Conservation (phyloP, 1,140 invertebrate genomes). For the Trichoplusia ni region DNA sequence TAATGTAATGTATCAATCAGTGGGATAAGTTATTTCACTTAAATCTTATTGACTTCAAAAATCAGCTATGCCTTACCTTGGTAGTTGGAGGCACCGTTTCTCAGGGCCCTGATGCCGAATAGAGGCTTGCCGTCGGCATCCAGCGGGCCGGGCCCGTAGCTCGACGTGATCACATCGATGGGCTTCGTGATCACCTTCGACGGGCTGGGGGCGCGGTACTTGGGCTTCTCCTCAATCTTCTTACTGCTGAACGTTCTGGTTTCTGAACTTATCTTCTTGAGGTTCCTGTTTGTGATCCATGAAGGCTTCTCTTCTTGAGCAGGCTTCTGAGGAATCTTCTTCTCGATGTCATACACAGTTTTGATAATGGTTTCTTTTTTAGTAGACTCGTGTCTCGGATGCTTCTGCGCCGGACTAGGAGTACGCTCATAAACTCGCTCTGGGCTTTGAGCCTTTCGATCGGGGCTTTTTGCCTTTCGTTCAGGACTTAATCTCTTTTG, state of each 20-base stretch:
- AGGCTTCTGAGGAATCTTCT: conserved; percentile 58
- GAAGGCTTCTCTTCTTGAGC: conserved; percentile 78
- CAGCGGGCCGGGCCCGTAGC: conserved; percentile 90
- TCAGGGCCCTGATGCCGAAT: conserved; percentile 88
- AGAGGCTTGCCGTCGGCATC: conserved; percentile 89
- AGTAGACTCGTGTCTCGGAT: conserved; percentile 30
- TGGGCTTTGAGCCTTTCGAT: conserved; percentile 33
- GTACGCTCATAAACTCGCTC: conserved; percentile 18
- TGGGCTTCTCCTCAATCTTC: conserved; percentile 74
- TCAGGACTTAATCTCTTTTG: conserved; percentile 49
- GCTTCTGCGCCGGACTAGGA: conserved; percentile 21
- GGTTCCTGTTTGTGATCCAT: conserved; percentile 82
- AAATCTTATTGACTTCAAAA: too few relatives aligned
- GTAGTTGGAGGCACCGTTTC: conserved; percentile 82
- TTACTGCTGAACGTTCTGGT: conserved; percentile 69
- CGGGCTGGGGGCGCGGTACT: conserved; percentile 67
- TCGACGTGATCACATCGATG: conserved; percentile 87
- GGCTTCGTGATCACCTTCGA: conserved; percentile 68
- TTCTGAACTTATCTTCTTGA: conserved; percentile 74
- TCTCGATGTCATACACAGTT: conserved; percentile 62
- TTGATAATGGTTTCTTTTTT: conserved; percentile 68
- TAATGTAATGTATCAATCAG: too few relatives aligned
- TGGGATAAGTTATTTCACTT: too few relatives aligned
- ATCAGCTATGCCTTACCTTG: conserved; percentile 67
- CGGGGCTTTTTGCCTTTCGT: conserved; percentile 24